phyloP scores from a whole-genome alignment of 2,888 invertebrate genomes.

The Frankliniella intonsa region DNA sequence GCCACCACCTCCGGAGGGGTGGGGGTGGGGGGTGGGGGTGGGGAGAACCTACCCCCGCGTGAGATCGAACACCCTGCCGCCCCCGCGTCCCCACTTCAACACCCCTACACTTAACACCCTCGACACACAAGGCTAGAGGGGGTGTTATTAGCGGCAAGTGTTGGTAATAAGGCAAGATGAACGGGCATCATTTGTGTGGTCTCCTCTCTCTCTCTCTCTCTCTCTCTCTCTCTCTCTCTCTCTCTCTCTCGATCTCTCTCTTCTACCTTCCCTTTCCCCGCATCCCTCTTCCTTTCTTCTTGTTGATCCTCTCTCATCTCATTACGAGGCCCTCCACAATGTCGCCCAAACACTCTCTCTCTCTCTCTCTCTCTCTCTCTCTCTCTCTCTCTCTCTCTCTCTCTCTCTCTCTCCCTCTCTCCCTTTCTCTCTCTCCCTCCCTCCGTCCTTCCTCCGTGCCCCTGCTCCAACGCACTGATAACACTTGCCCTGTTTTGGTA shows the following conservation, averaged over 20 bases:
- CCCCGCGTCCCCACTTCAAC: not conserved
- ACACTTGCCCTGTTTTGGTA: not conserved
- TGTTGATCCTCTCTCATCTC: not conserved
- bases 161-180: constrained; percentile 22
- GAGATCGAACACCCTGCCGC: not conserved
- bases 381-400: not conserved
- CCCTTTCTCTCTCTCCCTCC: not conserved
- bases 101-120: not conserved
- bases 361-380: not conserved
- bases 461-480: no score
- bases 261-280: not conserved
- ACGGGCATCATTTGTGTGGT: constrained; percentile 14
- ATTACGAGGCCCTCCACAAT: not conserved
- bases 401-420: not conserved
- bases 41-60: not conserved
- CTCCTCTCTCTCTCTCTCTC: not conserved
- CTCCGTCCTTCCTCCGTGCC: not conserved
- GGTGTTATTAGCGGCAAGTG: constrained; percentile 14
- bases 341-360: not conserved
- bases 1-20: no score
- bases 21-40: no score
- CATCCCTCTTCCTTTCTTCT: not conserved
- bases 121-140: not conserved
- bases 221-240: not conserved
- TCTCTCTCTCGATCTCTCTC: not conserved